Evolutionary conservation across 1,140 invertebrate genomes (phyloP).

Genomic region (Cheumatopsyche charites): DNA sequence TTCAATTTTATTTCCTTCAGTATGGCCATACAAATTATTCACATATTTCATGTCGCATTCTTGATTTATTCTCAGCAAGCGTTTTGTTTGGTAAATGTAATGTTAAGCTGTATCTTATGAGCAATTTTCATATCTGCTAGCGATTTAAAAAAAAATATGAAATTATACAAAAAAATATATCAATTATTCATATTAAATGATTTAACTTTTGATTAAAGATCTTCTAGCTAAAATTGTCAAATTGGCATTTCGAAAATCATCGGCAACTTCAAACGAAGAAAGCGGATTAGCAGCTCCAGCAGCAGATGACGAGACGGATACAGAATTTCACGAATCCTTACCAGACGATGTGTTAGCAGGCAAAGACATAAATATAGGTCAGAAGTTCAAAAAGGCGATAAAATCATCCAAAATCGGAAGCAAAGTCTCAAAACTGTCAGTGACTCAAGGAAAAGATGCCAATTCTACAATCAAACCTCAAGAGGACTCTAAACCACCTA

Average conservation of each 20-base stretch:
- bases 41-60: too few relatives aligned
- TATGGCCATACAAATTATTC: too few relatives aligned
- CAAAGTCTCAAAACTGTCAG: slow-evolving; percentile 14
- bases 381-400: slow-evolving; percentile 32
- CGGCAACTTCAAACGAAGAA: slow-evolving; percentile 62
- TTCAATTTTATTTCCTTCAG: too few relatives aligned
- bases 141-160: too few relatives aligned
- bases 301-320: slow-evolving; percentile 67
- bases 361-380: slow-evolving; percentile 55
- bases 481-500: background rate
- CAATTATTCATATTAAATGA: background rate
- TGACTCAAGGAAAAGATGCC: slow-evolving; percentile 1
- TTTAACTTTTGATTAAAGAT: slow-evolving; percentile 54
- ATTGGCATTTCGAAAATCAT: slow-evolving; percentile 64
- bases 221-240: slow-evolving; percentile 69
- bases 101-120: slow-evolving; percentile 3
- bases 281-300: slow-evolving; percentile 52
- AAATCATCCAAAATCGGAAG: slow-evolving; percentile 52
- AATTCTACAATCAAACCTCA: background rate
- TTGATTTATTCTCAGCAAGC: too few relatives aligned
- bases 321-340: slow-evolving; percentile 69
- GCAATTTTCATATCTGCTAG: too few relatives aligned
- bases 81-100: background rate
- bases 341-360: slow-evolving; percentile 63
- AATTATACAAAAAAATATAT: background rate